Evolutionary conservation across 35 echinoderm and acorn worm genomes (phyloP).

Genomic region (Heliocidaris tuberculata): DNA sequence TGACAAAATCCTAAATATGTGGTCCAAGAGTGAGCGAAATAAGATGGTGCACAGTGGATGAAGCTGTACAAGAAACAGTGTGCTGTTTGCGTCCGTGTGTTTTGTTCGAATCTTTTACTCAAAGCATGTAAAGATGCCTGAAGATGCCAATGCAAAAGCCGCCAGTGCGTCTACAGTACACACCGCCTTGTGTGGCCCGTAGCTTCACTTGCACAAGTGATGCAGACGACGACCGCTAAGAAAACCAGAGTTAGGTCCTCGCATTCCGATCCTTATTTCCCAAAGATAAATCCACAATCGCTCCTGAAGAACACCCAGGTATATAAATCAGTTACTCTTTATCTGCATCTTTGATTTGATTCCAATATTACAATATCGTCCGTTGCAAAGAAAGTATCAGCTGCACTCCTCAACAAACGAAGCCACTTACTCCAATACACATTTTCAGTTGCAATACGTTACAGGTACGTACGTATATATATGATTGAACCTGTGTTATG

Average conservation of each 20-base stretch:
- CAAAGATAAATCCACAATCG: background rate
- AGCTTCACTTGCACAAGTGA: background rate
- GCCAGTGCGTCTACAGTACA: background rate
- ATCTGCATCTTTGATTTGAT: background rate
- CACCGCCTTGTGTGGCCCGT: conserved; percentile 4
- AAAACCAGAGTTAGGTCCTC: background rate
- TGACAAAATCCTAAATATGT: conserved; percentile 12
- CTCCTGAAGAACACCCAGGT: background rate
- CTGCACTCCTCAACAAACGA: background rate
- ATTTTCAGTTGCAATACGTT: background rate
- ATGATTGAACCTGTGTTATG: background rate
- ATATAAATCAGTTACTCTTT: background rate
- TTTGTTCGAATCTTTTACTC: background rate
- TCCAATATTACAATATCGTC: background rate
- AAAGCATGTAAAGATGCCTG: background rate
- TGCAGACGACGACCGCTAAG: background rate
- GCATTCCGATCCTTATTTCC: conserved; percentile 1
- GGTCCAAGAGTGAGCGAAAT: background rate
- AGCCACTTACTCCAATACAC: background rate
- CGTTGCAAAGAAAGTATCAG: background rate
- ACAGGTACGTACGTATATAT: background rate
- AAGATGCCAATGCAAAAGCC: background rate
- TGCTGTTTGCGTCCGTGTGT: background rate
- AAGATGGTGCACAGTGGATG: background rate
- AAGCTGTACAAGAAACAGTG: background rate